These are phyloP conservation scores for Prunella himalayana DNA, from an alignment of 2,113 vertebrate genomes.

Conservation along the genomic window DNA sequence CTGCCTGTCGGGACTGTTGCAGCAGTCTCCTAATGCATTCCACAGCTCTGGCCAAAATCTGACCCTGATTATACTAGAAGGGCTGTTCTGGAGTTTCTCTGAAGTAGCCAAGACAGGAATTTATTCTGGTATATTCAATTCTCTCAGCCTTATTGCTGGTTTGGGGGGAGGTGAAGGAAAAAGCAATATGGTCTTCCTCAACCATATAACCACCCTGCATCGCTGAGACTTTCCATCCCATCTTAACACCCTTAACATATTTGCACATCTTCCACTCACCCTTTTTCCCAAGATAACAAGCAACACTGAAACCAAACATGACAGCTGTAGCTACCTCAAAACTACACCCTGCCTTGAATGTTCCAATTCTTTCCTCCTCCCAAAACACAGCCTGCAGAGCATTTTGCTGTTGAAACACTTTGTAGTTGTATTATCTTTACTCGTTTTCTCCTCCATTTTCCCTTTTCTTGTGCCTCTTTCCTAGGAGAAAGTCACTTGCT, in stretches of 20 bases:
- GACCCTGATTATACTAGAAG: background rate
- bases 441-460: background rate
- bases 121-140: background rate
- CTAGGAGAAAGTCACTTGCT: background rate
- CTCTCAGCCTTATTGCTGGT: background rate
- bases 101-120: background rate
- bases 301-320: background rate
- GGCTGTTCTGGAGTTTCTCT: background rate
- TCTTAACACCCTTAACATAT: background rate
- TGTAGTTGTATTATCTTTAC: background rate
- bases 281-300: background rate
- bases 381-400: background rate
- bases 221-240: background rate
- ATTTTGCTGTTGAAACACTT: background rate
- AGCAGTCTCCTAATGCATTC: background rate
- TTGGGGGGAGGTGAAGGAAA: background rate
- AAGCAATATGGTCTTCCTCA: background rate
- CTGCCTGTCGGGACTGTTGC: rapidly evolving
- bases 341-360: background rate
- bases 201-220: background rate
- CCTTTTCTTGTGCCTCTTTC: background rate
- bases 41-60: background rate
- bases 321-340: background rate
- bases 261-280: background rate
- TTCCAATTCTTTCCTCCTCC: background rate